phyloP scores from a whole-genome alignment of 1,140 invertebrate genomes.

The Drosophila neocordata region DNA sequence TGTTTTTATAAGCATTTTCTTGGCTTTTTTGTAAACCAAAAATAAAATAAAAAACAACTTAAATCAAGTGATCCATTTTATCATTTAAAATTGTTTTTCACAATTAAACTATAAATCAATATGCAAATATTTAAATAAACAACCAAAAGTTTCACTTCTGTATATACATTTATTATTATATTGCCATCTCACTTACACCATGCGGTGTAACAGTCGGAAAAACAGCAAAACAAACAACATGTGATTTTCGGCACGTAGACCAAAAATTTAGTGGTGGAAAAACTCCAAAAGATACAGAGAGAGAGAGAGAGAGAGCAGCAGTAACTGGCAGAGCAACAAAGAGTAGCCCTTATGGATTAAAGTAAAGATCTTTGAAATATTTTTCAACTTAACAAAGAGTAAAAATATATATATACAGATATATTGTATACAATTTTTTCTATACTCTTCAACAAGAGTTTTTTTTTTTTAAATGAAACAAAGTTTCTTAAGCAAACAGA shows the following conservation, averaged over 20 bases:
- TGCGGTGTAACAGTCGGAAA: slow-evolving; percentile 37
- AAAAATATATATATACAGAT: neutral
- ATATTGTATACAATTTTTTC: neutral
- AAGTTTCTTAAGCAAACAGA: too few species aligned
- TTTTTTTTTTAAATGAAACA: neutral
- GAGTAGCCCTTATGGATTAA: neutral
- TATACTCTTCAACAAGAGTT: neutral
- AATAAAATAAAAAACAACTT: neutral
- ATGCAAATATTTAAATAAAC: neutral
- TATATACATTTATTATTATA: slow-evolving; percentile 28
- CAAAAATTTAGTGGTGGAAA: slow-evolving; percentile 49
- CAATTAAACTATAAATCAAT: neutral
- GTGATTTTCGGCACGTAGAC: slow-evolving; percentile 79
- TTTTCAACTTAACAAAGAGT: slow-evolving; percentile 9
- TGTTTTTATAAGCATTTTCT: slow-evolving; percentile 61
- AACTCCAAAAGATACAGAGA: slow-evolving; percentile 40
- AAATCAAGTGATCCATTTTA: neutral
- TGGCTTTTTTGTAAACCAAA: neutral
- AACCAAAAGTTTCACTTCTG: neutral
- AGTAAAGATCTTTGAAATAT: neutral
- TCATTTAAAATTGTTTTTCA: neutral
- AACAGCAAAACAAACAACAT: slow-evolving; percentile 71
- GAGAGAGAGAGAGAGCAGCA: slow-evolving; percentile 26
- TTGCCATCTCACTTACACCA: slow-evolving; percentile 30
- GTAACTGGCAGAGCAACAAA: slow-evolving; percentile 17